phyloP scores from a whole-genome alignment of 2,113 vertebrate genomes.

The Anarrhichthys ocellatus region DNA sequence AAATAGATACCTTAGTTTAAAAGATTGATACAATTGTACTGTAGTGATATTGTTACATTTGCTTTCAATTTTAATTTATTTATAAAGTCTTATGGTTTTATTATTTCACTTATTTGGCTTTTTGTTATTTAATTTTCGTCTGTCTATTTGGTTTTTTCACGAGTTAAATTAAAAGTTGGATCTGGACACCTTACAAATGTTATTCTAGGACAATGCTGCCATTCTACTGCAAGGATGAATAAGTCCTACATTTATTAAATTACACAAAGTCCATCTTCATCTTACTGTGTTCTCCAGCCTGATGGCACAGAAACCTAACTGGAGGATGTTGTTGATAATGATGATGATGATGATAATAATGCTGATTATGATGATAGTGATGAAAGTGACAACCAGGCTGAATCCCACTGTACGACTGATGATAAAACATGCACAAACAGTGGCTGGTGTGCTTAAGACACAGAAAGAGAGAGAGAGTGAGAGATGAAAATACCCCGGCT shows the following conservation, averaged over 20 bases:
- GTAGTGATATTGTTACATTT: too few relatives aligned
- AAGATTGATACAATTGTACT: too few relatives aligned
- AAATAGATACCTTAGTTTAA: too few relatives aligned
- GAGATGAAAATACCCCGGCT: constrained; percentile 35
- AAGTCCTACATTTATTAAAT: background rate
- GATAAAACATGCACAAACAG: constrained; percentile 30
- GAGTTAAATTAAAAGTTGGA: too few relatives aligned
- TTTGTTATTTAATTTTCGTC: too few relatives aligned
- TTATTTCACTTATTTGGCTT: too few relatives aligned
- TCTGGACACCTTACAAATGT: constrained; percentile 24
- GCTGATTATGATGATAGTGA: constrained; percentile 4
- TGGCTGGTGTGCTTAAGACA: constrained; percentile 4
- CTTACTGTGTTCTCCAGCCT: background rate
- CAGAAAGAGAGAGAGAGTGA: background rate
- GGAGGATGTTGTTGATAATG: constrained; percentile 13
- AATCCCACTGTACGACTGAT: constrained; percentile 24
- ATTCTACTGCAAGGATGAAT: background rate
- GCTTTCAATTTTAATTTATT: too few relatives aligned
- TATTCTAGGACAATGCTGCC: constrained; percentile 1
- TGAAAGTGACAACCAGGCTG: background rate
- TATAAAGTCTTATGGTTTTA: too few relatives aligned
- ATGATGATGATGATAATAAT: background rate
- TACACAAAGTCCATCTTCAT: background rate
- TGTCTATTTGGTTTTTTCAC: too few relatives aligned
- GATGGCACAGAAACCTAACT: constrained; percentile 20